Base-by-base conservation (phyloP, 2,113 vertebrate species). In the Gavia stellata region DNA sequence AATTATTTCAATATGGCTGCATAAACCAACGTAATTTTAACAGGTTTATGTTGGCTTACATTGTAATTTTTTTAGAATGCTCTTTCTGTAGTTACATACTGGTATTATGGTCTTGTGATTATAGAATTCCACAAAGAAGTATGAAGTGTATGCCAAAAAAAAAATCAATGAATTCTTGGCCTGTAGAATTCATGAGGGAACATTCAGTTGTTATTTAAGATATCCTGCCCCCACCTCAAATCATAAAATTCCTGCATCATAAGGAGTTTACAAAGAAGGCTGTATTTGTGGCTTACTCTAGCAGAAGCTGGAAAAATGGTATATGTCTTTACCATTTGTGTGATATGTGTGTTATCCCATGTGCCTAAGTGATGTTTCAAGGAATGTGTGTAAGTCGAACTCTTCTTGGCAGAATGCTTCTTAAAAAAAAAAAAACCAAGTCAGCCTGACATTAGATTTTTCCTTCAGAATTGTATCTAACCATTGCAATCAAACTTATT, bases 11-110 rank as follows among this genome's bases (percentile, higher is more conserved):
- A 38, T 84, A 45, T 91, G 83, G 7, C 56, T 86, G 28, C 53
- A 52, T 91, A 93, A 89, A 95, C 5, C 56, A 87, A 61, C n/a
- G 15, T 73, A 34, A 90, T 92, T 94, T 93, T 78, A 84, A 86
- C 59, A 72, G 88, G 45, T 74, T 96, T 97, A 38, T 93, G 21
- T 96, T 97, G 97, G 94, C 96, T 73, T 89, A 58, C 33, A 65
- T 26, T 73, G 14, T 94, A 79, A 70, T 65, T 58, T 88, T 65
- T 73, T 80, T 83, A 58, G 68, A 90, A 71, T 82, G 44, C n/a
- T 62, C 71, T 80, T 82, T 94, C 58, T 92, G 75, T 45, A 94
- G 72, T 96, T 93, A 59, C 52, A 26, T 87, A 13, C 59, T 97
- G 50, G n/a, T 78, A 26, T 86, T 94, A 66, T 38, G 81, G 81